phyloP scores from a whole-genome alignment of 1,140 invertebrate genomes.

The Rhagoletis pomonella region DNA sequence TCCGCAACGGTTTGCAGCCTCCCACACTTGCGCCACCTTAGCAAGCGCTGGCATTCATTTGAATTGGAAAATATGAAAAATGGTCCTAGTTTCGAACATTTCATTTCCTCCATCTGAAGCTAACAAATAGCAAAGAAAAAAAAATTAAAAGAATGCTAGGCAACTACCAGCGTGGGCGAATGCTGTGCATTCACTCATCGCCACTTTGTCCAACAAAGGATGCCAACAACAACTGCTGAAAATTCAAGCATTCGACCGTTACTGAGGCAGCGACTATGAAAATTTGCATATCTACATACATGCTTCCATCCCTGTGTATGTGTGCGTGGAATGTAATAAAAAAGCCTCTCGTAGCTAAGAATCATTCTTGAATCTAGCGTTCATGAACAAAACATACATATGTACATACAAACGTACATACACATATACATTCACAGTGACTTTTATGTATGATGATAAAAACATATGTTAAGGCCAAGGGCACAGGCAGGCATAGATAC shows the following conservation, averaged over 20 bases:
- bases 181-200: not conserved
- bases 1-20: not conserved
- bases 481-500: not conserved
- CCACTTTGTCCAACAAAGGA: not conserved
- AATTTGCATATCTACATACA: not conserved
- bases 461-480: conserved; percentile 42
- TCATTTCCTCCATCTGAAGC: not conserved
- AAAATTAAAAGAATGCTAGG: not conserved
- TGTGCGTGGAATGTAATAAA: not conserved
- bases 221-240: not conserved
- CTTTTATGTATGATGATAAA: conserved; percentile 39
- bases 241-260: not conserved
- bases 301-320: not conserved
- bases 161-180: not conserved
- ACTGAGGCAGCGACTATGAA: not conserved
- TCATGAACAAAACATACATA: not conserved
- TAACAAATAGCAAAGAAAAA: not conserved
- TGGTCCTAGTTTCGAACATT: conserved; percentile 11
- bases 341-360: not conserved
- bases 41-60: conserved; percentile 31
- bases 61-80: not conserved
- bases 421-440: not conserved
- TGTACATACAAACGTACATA: not conserved
- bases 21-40: not conserved
- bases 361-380: not conserved